Percentiles rank a stretch among this genome's conserved stretches.
Evolutionary conservation across 1,140 invertebrate genomes (phyloP).

Genomic region (Eupristina koningsbergeri): DNA sequence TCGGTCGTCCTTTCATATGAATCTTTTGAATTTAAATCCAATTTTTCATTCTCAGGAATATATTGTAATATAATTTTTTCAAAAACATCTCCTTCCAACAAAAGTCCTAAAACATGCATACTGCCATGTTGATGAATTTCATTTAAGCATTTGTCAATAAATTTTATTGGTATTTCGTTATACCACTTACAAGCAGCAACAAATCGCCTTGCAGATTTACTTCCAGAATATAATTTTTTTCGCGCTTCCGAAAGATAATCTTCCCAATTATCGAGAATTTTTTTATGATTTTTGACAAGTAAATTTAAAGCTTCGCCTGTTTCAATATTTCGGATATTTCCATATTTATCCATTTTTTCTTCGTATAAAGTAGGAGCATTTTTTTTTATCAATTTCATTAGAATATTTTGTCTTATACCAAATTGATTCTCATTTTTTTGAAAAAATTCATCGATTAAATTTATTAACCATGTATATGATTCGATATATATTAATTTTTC

Average conservation of each 20-base stretch:
- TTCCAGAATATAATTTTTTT: background rate
- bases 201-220: slow-evolving; percentile 10
- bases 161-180: slow-evolving; percentile 30
- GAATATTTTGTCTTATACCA: too few relatives aligned
- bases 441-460: background rate
- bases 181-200: slow-evolving; percentile 13
- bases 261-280: slow-evolving; percentile 26
- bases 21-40: background rate
- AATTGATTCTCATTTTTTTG: background rate
- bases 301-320: background rate
- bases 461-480: slow-evolving; percentile 18
- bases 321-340: background rate
- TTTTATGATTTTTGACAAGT: background rate
- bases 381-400: background rate
- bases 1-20: background rate
- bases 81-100: slow-evolving; percentile 15
- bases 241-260: slow-evolving; percentile 21
- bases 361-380: background rate
- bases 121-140: slow-evolving; percentile 2
- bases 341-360: background rate
- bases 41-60: background rate
- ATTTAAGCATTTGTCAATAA: background rate
- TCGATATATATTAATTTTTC: background rate
- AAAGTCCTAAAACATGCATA: background rate
- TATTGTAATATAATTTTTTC: background rate